Evolutionary conservation across 1,140 invertebrate genomes (phyloP), one percentile per base, ranked within the genome.

Genomic region (Mamestra configurata): DNA sequence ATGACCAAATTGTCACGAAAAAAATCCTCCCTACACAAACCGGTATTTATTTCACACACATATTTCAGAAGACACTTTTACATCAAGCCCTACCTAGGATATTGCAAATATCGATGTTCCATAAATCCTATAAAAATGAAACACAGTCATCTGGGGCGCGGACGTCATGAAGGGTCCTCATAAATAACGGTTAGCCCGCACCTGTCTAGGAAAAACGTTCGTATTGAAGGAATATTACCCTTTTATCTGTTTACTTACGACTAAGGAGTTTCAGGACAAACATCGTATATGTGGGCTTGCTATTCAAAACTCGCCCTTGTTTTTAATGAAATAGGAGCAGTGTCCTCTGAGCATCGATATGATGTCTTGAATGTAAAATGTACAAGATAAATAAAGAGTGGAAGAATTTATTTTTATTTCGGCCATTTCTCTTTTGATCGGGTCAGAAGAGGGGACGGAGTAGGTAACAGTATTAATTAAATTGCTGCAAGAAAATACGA

Each of bases 161-260:
- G 66, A 22, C 82, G 79, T 81, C 86, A 83, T 79, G 83, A 76
- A 82, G 80, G 87, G 82, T 82, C 84, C 84, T 84, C 88, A 84
- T 90, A 90, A 90, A 90, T 91, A 88, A 89, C 82, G 77, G 77
- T 83, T 84, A 82, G 83, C 72, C 73, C 82, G 84, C 89, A 91
- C 89, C 89, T 91, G 89, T 88, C 85, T 84, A 88, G 80, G 82
- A 85, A 57, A 82, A 71, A 53, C 27, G 46, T 53, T 35, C 43
- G 46, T 71, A 84, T 84, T 84, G 77, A 82, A 68, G 75, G 81
- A 57, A 85, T 82, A 84, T 85, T 87, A 83, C 84, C 68, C 77
- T 79, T 79, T 73, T 80, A 86, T 86, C 81, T 86, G 78, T 80
- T 81, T 84, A 77, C 79, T 68, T 68, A 77, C 43, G 46, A 66